These are phyloP conservation scores for Antennarius striatus DNA, from an alignment of 2,113 vertebrate species.

Conservation along the genomic window DNA sequence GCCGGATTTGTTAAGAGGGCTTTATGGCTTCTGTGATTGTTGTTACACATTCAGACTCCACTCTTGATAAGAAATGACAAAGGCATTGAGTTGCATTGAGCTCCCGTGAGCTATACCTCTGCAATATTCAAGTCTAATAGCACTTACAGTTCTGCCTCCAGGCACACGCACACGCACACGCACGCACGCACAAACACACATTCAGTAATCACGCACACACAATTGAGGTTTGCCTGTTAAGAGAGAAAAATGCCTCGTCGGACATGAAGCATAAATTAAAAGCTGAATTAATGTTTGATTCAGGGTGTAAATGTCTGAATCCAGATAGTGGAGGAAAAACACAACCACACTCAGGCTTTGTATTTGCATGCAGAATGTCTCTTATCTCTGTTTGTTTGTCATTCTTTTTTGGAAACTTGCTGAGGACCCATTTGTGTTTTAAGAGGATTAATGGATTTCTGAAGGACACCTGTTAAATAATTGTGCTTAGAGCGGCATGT, in stretches of 20 bases:
- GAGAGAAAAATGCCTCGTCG: constrained; percentile 31
- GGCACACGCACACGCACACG: constrained; percentile 40
- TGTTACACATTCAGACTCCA: constrained; percentile 41
- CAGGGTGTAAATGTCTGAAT: constrained; percentile 32
- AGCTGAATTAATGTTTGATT: constrained; percentile 58
- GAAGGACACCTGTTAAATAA: background rate
- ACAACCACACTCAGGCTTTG: background rate
- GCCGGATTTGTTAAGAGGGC: constrained; percentile 35
- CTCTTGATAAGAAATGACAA: constrained; percentile 64
- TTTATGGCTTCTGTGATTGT: constrained; percentile 60
- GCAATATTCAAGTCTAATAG: constrained; percentile 69
- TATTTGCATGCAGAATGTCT: background rate
- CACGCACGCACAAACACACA: background rate
- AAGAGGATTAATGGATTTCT: background rate
- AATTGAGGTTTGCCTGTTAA: constrained; percentile 33
- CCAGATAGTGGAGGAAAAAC: background rate
- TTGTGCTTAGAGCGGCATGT: background rate
- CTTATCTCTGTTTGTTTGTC: background rate
- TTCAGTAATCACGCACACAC: constrained; percentile 8
- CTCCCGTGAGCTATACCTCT: constrained; percentile 51
- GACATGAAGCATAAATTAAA: constrained; percentile 50
- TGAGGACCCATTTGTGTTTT: background rate
- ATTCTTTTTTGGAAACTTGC: background rate
- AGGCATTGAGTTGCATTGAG: constrained; percentile 53
- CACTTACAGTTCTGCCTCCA: constrained; percentile 52